Evolutionary conservation across 2,797 vertebrate species (phyloP).

Genomic region (Chiroxiphia lanceolata): DNA sequence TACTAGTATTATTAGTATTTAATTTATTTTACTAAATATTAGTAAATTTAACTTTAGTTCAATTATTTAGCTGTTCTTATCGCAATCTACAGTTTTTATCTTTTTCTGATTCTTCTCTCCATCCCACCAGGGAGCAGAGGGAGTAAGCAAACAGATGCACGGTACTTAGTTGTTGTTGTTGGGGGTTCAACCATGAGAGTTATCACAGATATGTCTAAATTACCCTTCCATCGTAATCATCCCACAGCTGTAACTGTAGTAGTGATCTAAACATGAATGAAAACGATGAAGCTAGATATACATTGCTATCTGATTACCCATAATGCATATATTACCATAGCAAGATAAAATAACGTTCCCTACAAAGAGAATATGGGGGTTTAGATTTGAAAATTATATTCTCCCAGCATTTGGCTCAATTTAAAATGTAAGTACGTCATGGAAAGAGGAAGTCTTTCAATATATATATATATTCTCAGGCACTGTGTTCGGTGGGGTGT

Average conservation of each 20-base stretch:
- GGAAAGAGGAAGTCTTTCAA: background rate
- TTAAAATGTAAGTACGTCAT: background rate
- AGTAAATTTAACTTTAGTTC: background rate
- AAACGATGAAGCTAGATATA: background rate
- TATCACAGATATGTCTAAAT: background rate
- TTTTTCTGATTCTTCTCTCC: background rate
- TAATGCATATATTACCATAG: background rate
- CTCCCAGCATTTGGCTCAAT: background rate
- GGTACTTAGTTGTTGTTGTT: background rate
- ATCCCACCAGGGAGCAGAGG: background rate
- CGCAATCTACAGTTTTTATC: no score
- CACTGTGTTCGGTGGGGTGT: background rate
- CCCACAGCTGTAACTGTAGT: background rate
- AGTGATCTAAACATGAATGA: background rate
- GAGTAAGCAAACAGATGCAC: background rate
- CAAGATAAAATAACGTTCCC: background rate
- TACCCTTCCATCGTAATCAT: background rate
- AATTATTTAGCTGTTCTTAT: background rate
- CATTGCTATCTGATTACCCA: background rate
- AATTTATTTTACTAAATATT: background rate
- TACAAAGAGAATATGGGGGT: rapidly evolving
- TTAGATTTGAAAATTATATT: background rate
- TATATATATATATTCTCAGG: background rate
- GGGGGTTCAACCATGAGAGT: background rate
- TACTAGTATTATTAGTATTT: background rate